phyloP scores from a whole-genome alignment of 2,797 vertebrate species.

The Falco biarmicus region DNA sequence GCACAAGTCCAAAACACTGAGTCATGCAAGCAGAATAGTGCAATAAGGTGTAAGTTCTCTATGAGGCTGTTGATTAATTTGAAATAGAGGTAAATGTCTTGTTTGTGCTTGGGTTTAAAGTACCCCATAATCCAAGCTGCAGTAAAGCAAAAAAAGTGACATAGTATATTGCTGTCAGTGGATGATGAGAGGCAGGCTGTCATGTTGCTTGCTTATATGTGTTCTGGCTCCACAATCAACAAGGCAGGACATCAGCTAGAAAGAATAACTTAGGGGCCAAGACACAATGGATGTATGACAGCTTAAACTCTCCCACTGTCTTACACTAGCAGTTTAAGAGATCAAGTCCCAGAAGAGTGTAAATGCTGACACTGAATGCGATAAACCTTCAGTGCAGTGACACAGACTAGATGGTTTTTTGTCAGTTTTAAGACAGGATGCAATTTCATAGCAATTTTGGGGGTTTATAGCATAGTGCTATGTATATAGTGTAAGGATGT shows the following conservation, averaged over 20 bases:
- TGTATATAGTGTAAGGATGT: not conserved
- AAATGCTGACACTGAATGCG: not conserved
- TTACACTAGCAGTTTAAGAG: not conserved
- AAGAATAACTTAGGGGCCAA: not conserved
- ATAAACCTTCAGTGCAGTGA: not conserved
- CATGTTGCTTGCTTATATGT: not conserved
- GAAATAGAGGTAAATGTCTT: not conserved
- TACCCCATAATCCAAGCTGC: not conserved
- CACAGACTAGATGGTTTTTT: not conserved
- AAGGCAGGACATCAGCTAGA: not conserved
- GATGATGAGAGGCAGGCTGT: not conserved
- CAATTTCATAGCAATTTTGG: not conserved
- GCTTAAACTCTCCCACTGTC: not conserved
- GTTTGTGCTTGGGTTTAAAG: not conserved
- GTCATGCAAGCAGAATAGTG: not conserved
- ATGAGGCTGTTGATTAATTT: not conserved
- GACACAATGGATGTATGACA: not conserved
- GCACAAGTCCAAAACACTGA: not conserved
- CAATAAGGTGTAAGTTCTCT: fast-evolving
- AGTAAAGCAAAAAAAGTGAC: not conserved
- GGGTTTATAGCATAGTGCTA: not conserved
- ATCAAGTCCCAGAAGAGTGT: not conserved
- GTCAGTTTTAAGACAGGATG: not conserved
- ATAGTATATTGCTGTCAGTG: not conserved
- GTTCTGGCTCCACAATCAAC: not conserved